Percentiles rank a stretch among this genome's conserved stretches.
These are phyloP conservation scores for Cepaea hortensis DNA, from an alignment of 2,888 invertebrate species.

Conservation along the genomic window DNA sequence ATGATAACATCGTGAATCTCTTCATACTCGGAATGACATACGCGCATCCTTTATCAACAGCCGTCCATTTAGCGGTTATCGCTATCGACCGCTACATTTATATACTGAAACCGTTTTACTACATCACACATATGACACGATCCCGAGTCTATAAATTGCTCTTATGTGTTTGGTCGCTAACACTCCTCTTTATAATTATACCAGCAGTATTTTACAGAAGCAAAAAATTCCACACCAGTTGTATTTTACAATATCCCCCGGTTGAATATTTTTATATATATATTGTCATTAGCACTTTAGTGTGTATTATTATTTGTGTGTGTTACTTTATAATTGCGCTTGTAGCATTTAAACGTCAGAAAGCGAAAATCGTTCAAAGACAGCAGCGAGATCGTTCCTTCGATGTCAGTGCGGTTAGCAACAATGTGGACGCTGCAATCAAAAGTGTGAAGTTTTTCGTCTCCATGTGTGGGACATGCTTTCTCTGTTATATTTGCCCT, in stretches of 20 bases:
- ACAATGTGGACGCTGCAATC: neutral
- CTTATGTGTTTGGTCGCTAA: neutral
- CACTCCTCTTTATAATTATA: neutral
- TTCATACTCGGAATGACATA: neutral
- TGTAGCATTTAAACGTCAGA: neutral
- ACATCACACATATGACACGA: neutral
- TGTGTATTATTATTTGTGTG: neutral
- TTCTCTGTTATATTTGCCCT: neutral
- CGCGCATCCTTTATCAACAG: neutral
- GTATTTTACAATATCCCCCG: neutral
- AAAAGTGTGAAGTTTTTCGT: constrained; percentile 5
- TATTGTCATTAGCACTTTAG: too few relatives aligned
- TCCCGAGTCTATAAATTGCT: neutral
- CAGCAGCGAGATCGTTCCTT: too few relatives aligned
- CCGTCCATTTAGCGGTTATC: neutral
- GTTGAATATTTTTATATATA: neutral
- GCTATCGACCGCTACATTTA: constrained; percentile 31
- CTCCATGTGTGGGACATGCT: neutral
- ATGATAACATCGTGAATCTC: neutral
- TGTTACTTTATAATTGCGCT: constrained; percentile 7
- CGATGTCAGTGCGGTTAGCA: neutral
- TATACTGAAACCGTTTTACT: neutral
- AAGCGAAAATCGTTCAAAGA: neutral
- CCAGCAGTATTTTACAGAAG: neutral
- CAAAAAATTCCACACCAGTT: neutral